Evolutionary conservation across 1,140 invertebrate species (phyloP), one percentile per base, ranked within the genome.

Genomic region (Conus ventricosus): DNA sequence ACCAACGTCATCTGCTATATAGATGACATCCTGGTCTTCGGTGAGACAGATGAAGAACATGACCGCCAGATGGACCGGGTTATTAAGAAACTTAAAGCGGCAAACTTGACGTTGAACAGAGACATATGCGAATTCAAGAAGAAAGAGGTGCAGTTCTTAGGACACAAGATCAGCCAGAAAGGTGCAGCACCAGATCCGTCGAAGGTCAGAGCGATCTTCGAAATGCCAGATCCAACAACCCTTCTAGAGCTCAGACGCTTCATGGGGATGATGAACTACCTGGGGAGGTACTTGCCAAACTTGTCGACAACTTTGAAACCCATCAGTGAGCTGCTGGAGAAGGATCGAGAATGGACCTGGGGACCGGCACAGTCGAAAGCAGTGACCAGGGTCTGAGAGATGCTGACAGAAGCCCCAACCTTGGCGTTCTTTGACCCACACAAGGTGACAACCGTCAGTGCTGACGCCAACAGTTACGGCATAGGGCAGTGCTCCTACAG

Each of bases 201-300:
- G 5, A 88, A 88, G 57, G 55, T 81, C 27, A 82, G 81, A 76
- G 91, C 91, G 5, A 90, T 91, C 13, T 17, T 25, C 23, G 87
- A 90, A 10, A 89, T 91, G 67, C 76, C 57, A 55, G 6, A 57
- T 15, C 91, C 90, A 78, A 83, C 23, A 17, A 85, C 87, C 67
- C 57, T 90, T 11, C 25, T 78, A 8, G 90, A 89, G 51, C 53
- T 91, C 6, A 71, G 75, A n/a, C 17, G 86, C 5, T 91, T 90
- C 82, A 82, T 95, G 53, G 94, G 93, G 51, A 92, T 95, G 87
- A 89, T 95, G 2, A 95, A 92, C 27, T 95, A 95, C 88, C 85
- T 95, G 53, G 60, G 80, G 2, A 94, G 92, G 88, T 94, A 93
- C 88, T 76, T 71, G 7, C 81, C 87, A 11, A 85, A 87, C 8